Base-by-base conservation (phyloP, 2,113 vertebrate genomes). In the Triplophysa dalaica region DNA sequence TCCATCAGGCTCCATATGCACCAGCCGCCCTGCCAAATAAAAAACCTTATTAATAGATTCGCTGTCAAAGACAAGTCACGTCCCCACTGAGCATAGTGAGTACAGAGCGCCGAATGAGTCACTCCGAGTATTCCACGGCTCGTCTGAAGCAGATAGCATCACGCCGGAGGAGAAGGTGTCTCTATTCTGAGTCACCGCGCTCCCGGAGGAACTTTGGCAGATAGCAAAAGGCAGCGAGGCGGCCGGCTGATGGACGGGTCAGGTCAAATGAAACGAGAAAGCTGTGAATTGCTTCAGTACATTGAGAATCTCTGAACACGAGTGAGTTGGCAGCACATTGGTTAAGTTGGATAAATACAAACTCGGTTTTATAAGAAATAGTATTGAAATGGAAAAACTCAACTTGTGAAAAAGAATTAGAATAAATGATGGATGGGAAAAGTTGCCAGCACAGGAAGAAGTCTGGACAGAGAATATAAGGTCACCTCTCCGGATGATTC, bases 1-100 rank as follows among this genome's bases (percentile, higher is more conserved):
- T 77, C 48, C 68, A 24, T 75, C 77, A 70, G 68, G 48, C 66
- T 83, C 81, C 81, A 78, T 82, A 85, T 82, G 77, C 78, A 77
- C 56, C 81, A 79, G 63, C 69, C 81, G 45, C 38, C 69, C 56
- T 22, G 45, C 72, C 64, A 67, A 63, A 77, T 63, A 64, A 63
- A 75, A 77, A 63, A 41, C 43, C 81, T 74, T 85, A 82, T 82
- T 85, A 82, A 85, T 80, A 82, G 78, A 74, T 77, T 69, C 48
- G 22, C 68, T 70, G 68, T 43, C 72, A 24, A 45, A 56, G 77
- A 82, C 52, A 58, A 72, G 69, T 77, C 74, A 50, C 69, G 73
- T 80, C 45, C 64, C 74, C 7, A 3, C 17, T 76, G 33, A 58
- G 45, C 8, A 11, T 60, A 67, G 41, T 62, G 48, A 29, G 54